Evolutionary conservation across 2,113 vertebrate species (phyloP).

Genomic region (Laticauda colubrina): DNA sequence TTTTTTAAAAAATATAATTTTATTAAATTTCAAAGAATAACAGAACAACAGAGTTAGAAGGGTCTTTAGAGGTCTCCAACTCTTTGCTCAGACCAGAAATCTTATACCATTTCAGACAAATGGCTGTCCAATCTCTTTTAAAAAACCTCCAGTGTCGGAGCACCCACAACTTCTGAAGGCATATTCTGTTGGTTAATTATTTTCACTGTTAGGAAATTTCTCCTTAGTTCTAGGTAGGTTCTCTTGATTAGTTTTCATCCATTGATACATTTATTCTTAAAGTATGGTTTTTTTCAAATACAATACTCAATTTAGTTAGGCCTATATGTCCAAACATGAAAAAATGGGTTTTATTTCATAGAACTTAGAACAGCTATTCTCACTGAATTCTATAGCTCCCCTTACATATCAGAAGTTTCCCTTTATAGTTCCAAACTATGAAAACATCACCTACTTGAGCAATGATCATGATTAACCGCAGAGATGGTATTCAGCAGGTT

Average conservation of each 20-base stretch:
- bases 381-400: too few relatives aligned
- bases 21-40: too few relatives aligned
- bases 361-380: too few relatives aligned
- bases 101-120: neutral
- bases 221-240: neutral
- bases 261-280: neutral
- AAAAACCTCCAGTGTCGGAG: neutral
- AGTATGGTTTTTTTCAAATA: neutral
- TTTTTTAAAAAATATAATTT: too few relatives aligned
- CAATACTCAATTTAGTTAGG: neutral
- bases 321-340: neutral
- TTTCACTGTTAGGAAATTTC: too few relatives aligned
- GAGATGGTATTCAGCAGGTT: too few relatives aligned
- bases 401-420: neutral
- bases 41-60: too few relatives aligned
- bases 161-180: neutral
- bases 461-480: neutral
- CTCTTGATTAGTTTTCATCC: too few relatives aligned
- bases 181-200: neutral
- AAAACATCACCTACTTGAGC: neutral
- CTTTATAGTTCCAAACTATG: neutral
- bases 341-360: neutral
- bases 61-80: too few relatives aligned
- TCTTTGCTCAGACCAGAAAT: neutral
- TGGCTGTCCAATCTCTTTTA: neutral